Evolutionary conservation across 2,797 vertebrate genomes (phyloP), one percentile per base, ranked within the genome.

Genomic region (Heterohyrax brucei): DNA sequence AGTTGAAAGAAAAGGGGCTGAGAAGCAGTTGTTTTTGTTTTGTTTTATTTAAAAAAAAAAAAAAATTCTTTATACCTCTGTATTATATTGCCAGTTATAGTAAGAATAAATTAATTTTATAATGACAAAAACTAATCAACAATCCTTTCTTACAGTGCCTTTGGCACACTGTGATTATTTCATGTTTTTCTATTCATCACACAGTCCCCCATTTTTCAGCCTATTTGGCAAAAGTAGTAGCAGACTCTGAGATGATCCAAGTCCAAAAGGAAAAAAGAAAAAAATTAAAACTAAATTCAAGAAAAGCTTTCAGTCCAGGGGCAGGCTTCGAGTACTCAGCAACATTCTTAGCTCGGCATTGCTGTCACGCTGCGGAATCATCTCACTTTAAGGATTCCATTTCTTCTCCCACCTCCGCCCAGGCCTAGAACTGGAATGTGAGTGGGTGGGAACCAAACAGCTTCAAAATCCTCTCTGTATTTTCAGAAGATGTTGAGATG

Each of bases 391-490:
- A 94, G 94, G 68, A 68, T 91, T 73, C 92, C 1, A 0, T 73
- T 83, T 82, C 85, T 61, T 90, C 81, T 79, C 87, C 92, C 81
- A 80, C 78, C 77, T 82, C 86, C 7, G 3, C 73, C 92, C 7
- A 4, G 66, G 84, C 64, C 72, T 21, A 2, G 1, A 39, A 28
- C 39, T 87, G 96, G 97, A 97, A 97, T 96, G 94, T 83, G 93
- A 95, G 95, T 97, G 89, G 83, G 96, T 68, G 62, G 82, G 62
- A 88, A 75, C 26, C 22, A 89, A 83, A 59, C 50, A 13, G 64
- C 61, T 44, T 48, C 77, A 72, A 33, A 96, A 84, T 82, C 83
- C 18, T 92, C 82, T 87, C 1, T 64, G 24, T 33, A 73, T 46
- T 64, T 84, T 56, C 50, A 68, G 56, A 64, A 93, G 93, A 89